These are phyloP conservation scores for Sebastes taczanowskii DNA, from an alignment of 2,797 vertebrate species.

Conservation along the genomic window DNA sequence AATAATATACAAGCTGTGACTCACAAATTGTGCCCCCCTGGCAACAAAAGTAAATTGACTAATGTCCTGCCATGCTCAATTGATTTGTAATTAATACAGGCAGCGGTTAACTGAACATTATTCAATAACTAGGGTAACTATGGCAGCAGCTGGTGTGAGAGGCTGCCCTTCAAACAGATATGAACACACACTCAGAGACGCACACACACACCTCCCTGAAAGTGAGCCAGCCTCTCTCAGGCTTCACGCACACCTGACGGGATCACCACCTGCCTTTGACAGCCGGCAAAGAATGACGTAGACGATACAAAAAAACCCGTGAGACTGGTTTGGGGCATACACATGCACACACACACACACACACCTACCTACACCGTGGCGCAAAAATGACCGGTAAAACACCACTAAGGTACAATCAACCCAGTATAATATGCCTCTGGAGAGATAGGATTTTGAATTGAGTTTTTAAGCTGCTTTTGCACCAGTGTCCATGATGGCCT, in stretches of 20 bases:
- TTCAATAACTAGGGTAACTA: slow-evolving; percentile 37
- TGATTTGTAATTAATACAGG: slow-evolving; percentile 48
- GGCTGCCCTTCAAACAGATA: slow-evolving; percentile 24
- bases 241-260: slow-evolving; percentile 69
- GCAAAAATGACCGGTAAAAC: slow-evolving; percentile 6
- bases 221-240: slow-evolving; percentile 9
- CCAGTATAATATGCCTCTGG: too few relatives aligned
- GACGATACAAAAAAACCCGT: slow-evolving; percentile 14
- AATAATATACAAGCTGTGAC: slow-evolving; percentile 48
- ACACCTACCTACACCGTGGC: neutral
- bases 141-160: slow-evolving; percentile 49
- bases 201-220: slow-evolving; percentile 5
- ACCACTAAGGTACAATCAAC: neutral
- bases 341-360: neutral
- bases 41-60: slow-evolving; percentile 45
- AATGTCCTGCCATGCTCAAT: slow-evolving; percentile 19
- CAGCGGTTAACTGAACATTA: slow-evolving; percentile 39
- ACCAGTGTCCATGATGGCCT: neutral
- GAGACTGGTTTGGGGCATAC: slow-evolving; percentile 53
- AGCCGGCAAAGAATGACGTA: slow-evolving; percentile 49
- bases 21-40: slow-evolving; percentile 7
- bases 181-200: slow-evolving; percentile 1
- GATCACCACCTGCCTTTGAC: slow-evolving; percentile 74
- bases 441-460: neutral
- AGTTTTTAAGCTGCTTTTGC: neutral